Evolutionary conservation across 2,113 vertebrate species (phyloP).

Genomic region (Semicossyphus pulcher): DNA sequence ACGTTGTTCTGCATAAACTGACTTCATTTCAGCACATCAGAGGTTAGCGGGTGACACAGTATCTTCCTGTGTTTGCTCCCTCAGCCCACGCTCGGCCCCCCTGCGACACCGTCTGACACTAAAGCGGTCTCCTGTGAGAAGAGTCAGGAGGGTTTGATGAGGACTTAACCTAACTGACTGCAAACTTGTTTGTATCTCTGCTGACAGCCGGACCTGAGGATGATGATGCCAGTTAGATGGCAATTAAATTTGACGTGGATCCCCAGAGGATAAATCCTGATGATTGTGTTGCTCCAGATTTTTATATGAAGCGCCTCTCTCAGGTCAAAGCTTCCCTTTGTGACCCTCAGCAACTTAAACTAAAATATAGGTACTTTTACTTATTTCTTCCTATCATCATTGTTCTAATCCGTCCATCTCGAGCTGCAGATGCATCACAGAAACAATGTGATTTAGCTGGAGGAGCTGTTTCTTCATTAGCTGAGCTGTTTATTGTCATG

Average conservation of each 20-base stretch:
- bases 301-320: too few species aligned
- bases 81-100: not conserved
- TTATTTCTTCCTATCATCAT: too few species aligned
- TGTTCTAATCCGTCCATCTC: too few species aligned
- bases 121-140: conserved; percentile 32
- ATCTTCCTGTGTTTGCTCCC: conserved; percentile 3
- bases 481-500: not conserved
- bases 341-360: too few species aligned
- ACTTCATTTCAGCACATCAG: not conserved
- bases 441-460: too few species aligned
- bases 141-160: conserved; percentile 13
- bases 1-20: not conserved
- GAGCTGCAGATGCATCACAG: too few species aligned
- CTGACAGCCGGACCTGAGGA: not conserved
- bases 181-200: conserved; percentile 5
- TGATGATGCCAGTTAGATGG: not conserved
- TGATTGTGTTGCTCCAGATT: not conserved
- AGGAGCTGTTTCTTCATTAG: too few species aligned
- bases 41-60: not conserved
- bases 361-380: too few species aligned
- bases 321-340: too few species aligned
- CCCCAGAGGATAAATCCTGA: not conserved
- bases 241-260: not conserved
- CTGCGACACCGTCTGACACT: conserved; percentile 12
- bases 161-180: conserved; percentile 4